These are phyloP conservation scores for Chloroceryle aenea DNA, from an alignment of 2,113 vertebrate genomes.

Conservation along the genomic window DNA sequence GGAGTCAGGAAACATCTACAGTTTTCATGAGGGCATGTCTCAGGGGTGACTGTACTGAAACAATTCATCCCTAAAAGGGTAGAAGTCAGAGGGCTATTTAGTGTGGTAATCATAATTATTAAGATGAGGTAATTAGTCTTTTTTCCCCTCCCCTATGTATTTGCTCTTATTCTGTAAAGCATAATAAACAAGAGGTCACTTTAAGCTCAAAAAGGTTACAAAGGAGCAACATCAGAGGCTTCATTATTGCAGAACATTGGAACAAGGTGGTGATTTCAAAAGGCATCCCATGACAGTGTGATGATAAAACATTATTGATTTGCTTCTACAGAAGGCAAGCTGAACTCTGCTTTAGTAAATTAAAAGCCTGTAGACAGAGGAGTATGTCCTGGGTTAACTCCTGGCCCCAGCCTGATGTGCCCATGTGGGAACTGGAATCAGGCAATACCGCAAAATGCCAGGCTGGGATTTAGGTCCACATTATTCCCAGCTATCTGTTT, in stretches of 20 bases:
- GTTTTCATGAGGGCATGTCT: background rate
- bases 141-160: rapidly evolving
- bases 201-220: background rate
- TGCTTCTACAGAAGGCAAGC: background rate
- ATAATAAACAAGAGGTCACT: background rate
- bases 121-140: background rate
- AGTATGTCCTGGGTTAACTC: background rate
- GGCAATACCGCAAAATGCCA: background rate
- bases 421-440: background rate
- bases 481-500: background rate
- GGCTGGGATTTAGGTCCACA: background rate
- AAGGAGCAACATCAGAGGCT: background rate
- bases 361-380: background rate
- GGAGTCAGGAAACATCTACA: background rate
- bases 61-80: background rate
- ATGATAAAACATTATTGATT: background rate
- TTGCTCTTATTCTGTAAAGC: background rate
- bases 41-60: background rate
- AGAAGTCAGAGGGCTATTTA: background rate
- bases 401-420: rapidly evolving
- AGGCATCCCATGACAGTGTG: background rate
- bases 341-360: background rate
- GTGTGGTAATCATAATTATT: background rate
- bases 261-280: background rate
- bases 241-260: background rate